Evolutionary conservation across 2,797 vertebrate genomes (phyloP), one percentile per base, ranked within the genome.

Genomic region (Alca torda): DNA sequence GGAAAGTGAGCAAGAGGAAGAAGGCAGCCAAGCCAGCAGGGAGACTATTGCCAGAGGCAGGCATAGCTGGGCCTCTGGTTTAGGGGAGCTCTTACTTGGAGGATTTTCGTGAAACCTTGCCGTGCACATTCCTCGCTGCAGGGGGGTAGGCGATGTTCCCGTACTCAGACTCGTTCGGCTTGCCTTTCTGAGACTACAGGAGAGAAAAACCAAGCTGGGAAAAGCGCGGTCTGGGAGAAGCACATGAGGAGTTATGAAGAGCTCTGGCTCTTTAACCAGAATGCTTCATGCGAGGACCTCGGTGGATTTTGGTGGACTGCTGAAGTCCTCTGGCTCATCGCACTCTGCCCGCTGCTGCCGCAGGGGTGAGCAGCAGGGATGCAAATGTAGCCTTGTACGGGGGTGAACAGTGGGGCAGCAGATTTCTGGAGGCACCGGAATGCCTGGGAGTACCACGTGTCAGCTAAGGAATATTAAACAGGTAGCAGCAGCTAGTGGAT

Each of bases 101-200:
- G 70, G 98, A 97, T 91, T 98, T 99, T 63, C 98, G 98, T 46
- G 96, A 97, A 18, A 97, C 98, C 94, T 98, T 98, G 83, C 90
- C 86, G 3, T 99, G 99, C 69, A 97, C 96, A 0, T 97, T 97
- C 96, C 97, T 98, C 97, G 92, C 92, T 67, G 98, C 97, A 0
- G 94, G 96, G 10, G 98, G 98, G 77, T 99, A 98, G 35, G 98
- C 91, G 8, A 99, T 98, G 90, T 99, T 99, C 81, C 99, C 99
- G 3, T 99, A 99, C 90, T 99, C 99, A 0, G 98, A 98, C 64
- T 99, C 99, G 0, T 67, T 93, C 5, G 90, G 79, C 53, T 92
- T 97, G 75, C 97, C 97, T 81, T 98, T 98, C 92, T 97, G 98
- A 57, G 97, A 87, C 97, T 98, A 86, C n/a, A 53, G 73, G 73